Evolutionary conservation across 2,888 invertebrate genomes (phyloP), one percentile per base, ranked within the genome.

Genomic region (Busseola fusca): DNA sequence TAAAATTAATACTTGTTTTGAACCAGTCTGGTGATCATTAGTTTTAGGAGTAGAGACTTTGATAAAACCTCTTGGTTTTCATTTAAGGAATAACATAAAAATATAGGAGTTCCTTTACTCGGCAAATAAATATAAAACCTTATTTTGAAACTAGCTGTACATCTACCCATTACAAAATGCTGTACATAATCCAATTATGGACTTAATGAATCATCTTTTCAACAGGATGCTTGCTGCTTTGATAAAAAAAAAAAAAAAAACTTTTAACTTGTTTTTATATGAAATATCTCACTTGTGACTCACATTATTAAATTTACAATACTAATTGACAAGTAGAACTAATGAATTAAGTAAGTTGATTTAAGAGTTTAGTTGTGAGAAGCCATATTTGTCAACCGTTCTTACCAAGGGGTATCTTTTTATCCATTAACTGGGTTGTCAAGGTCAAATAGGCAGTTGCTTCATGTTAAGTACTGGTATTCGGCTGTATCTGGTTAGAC

Each of bases 1-100:
- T 85, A 80, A 59, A 58, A 64, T 72, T 58, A 72, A 76, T 74
- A 72, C 72, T 57, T 57, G 72, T 76, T 70, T 68, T 25, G 30
- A 65, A 69, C 79, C 16, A 64, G 78, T 69, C 45, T 69, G 12
- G 45, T 63, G 42, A 54, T 72, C 5, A 60, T 75, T 72, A 58
- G 52, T 34, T 56, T 27, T 42, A 56, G 50, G 27, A 50, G 12
- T 62, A 65, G 25, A 65, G 25, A 54, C 52, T 66, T 42, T n/a
- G 12, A 18, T n/a, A 34, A 1, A 45, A 64, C 16, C 4, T 50
- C 14, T 12, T 58, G 54, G 16, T 45, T 25, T 50, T 21, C 1
- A 21, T 27, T 40, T 7, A 14, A 12, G 0, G 0, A 18, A 9
- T 37, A 37, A 16, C n/a, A n/a, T n/a, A n/a, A n/a, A n/a, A n/a